phyloP scores from a whole-genome alignment of 1,140 invertebrate genomes.

The Diorhabda carinulata region DNA sequence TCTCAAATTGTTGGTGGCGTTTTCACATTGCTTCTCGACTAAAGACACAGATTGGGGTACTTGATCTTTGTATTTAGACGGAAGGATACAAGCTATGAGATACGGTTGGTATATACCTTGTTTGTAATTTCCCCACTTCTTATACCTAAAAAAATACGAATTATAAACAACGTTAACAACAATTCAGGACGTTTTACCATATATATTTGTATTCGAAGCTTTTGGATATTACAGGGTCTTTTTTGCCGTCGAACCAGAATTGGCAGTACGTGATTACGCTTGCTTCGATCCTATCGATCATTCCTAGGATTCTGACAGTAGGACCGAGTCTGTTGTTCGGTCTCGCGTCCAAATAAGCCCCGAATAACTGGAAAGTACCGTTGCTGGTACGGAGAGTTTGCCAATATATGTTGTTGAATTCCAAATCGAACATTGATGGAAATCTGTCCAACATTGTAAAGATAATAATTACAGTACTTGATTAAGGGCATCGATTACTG shows the following conservation, averaged over 20 bases:
- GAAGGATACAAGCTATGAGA: conserved; percentile 81
- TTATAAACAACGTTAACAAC: neutral
- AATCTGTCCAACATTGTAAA: conserved; percentile 50
- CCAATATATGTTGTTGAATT: conserved; percentile 92
- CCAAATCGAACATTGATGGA: conserved; percentile 80
- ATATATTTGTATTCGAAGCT: conserved; percentile 88
- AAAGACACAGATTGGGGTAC: conserved; percentile 79
- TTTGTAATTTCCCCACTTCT: conserved; percentile 92
- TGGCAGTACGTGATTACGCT: conserved; percentile 79
- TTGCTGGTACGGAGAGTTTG: conserved; percentile 75
- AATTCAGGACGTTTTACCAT: conserved; percentile 53
- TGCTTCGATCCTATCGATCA: conserved; percentile 86
- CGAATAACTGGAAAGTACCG: conserved; percentile 84
- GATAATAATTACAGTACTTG: too few relatives aligned
- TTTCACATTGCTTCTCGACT: conserved; percentile 80
- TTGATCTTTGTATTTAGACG: conserved; percentile 65
- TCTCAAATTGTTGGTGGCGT: conserved; percentile 79
- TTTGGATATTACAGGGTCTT: conserved; percentile 72
- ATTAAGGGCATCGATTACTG: too few relatives aligned
- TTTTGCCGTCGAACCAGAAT: conserved; percentile 83
- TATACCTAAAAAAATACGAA: conserved; percentile 51
- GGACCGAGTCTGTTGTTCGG: conserved; percentile 72
- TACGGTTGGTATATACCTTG: conserved; percentile 89
- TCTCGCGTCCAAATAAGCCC: conserved; percentile 82
- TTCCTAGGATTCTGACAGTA: conserved; percentile 79